phyloP scores from a whole-genome alignment of 2,888 invertebrate genomes.

The Xanthorhoe spadicearia region DNA sequence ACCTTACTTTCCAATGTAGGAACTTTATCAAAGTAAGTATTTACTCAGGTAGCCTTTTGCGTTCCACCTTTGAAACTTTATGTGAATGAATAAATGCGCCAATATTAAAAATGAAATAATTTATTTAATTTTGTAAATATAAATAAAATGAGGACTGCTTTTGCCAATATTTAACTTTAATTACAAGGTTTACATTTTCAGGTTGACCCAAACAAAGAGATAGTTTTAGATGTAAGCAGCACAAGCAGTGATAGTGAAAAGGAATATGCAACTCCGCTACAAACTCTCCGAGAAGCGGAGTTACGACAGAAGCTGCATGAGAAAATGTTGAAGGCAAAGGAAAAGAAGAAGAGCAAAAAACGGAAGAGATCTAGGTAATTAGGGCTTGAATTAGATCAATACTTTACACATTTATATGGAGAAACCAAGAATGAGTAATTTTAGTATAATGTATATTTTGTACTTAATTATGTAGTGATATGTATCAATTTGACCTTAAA shows the following conservation, averaged over 20 bases:
- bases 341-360: conserved; percentile 80
- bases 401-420: too few species aligned
- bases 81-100: not conserved
- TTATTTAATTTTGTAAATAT: too few species aligned
- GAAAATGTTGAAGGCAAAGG: conserved; percentile 84
- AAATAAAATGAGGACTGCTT: too few species aligned
- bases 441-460: too few species aligned
- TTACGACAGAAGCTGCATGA: conserved; percentile 88
- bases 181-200: conserved; percentile 44
- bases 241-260: conserved; percentile 95
- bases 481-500: too few species aligned
- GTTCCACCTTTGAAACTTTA: not conserved
- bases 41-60: not conserved
- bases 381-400: not conserved
- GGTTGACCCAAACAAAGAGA: conserved; percentile 96
- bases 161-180: too few species aligned
- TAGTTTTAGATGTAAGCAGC: conserved; percentile 96
- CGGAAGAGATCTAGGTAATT: conserved; percentile 65
- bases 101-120: not conserved
- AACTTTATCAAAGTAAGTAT: conserved; percentile 93
- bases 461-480: too few species aligned
- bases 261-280: conserved; percentile 93
- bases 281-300: conserved; percentile 91
- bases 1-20: conserved; percentile 97
- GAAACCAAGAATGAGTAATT: too few species aligned